These are phyloP conservation scores for Tenebrio molitor DNA, from an alignment of 1,140 invertebrate genomes.

Conservation along the genomic window DNA sequence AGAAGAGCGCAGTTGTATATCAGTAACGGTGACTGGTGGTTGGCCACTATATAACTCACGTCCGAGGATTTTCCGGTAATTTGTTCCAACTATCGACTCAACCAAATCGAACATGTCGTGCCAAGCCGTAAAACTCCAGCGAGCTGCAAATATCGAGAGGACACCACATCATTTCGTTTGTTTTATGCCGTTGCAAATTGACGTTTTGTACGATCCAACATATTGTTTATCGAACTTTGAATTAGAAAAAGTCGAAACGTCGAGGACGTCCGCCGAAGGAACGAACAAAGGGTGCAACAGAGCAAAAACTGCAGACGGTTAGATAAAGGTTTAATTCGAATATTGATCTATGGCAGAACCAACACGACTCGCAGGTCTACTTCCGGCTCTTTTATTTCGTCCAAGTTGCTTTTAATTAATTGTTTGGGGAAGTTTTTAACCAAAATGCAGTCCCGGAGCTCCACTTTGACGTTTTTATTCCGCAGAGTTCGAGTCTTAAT, in stretches of 20 bases:
- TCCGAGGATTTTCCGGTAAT: conserved; percentile 55
- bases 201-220: conserved; percentile 18
- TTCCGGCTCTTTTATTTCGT: conserved; percentile 3
- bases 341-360: conserved; percentile 4
- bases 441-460: conserved; percentile 5
- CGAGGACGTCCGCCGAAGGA: too few relatives aligned
- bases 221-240: conserved; percentile 16
- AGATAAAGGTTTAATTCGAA: conserved; percentile 9
- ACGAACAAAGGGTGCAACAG: conserved; percentile 7
- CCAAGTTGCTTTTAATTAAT: conserved; percentile 22
- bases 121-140: conserved; percentile 47
- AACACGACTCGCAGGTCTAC: conserved; percentile 2
- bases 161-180: conserved; percentile 44
- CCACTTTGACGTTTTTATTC: conserved; percentile 7
- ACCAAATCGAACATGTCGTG: conserved; percentile 52
- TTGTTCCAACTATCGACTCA: conserved; percentile 54
- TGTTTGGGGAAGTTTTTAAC: conserved; percentile 22
- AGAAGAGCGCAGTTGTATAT: conserved; percentile 47
- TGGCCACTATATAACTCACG: conserved; percentile 54
- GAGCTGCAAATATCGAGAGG: conserved; percentile 47
- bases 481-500: not conserved
- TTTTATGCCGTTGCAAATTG: conserved; percentile 43
- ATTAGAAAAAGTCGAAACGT: not conserved
- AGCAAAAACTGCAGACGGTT: not conserved
- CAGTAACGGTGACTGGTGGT: conserved; percentile 52